phyloP scores from a whole-genome alignment of 2,113 vertebrate genomes.

The Corvus moneduloides region DNA sequence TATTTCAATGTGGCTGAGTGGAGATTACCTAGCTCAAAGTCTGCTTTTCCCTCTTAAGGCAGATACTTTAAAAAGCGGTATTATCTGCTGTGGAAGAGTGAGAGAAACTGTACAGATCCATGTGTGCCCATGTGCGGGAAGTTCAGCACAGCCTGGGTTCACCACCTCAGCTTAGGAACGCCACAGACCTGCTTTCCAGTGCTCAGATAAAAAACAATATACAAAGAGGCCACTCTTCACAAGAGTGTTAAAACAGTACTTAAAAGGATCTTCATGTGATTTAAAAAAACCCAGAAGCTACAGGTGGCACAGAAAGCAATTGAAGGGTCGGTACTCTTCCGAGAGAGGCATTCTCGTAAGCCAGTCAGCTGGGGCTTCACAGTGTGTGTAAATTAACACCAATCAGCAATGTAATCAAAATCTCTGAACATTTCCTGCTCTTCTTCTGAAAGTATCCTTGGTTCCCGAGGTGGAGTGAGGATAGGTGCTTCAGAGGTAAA shows the following conservation, averaged over 20 bases:
- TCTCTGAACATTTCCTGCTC: conserved; percentile 95
- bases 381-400: conserved; percentile 89
- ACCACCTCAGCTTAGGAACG: conserved; percentile 52
- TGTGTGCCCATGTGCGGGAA: background rate
- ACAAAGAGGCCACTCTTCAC: conserved; percentile 71
- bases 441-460: conserved; percentile 86
- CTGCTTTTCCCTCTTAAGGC: conserved; percentile 60
- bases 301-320: conserved; percentile 82
- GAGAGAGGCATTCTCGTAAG: conserved; percentile 67
- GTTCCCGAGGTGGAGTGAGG: conserved; percentile 94
- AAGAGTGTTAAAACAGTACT: conserved; percentile 69
- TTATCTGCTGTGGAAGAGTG: conserved; percentile 51
- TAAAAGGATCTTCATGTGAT: conserved; percentile 75
- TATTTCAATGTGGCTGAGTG: conserved; percentile 23
- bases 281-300: conserved; percentile 70
- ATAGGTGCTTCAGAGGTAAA: conserved; percentile 97
- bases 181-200: conserved; percentile 83
- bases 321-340: conserved; percentile 55
- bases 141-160: conserved; percentile 46
- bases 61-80: conserved; percentile 3
- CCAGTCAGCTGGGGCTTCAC: conserved; percentile 83
- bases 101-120: conserved; percentile 60
- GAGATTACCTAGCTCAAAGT: conserved; percentile 25
- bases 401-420: conserved; percentile 98
- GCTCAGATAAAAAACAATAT: conserved; percentile 81